Conservation (phyloP, 2,888 invertebrate species). For the Cacoxenus indagator region DNA sequence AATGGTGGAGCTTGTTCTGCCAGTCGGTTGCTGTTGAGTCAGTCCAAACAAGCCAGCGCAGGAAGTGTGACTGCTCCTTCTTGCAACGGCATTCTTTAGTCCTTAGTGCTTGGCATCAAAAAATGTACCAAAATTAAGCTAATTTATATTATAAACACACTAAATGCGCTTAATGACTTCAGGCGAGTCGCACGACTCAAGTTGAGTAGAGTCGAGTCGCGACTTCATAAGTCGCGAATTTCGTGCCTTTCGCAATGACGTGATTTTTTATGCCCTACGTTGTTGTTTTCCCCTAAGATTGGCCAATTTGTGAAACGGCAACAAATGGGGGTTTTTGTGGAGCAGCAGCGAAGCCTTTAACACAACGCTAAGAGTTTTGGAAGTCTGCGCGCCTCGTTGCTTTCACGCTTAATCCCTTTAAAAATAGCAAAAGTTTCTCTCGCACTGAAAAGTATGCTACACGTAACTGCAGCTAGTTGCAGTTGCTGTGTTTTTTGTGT, state of each 20-base stretch:
- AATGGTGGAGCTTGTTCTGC: not conserved
- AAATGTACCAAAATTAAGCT: conserved; percentile 63
- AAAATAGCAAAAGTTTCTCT: conserved; percentile 49
- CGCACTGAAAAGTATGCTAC: not conserved
- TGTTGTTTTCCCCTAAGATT: too few species aligned
- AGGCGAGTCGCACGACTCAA: not conserved
- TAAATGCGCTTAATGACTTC: conserved; percentile 57
- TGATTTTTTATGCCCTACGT: not conserved
- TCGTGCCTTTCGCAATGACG: not conserved
- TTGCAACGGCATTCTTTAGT: not conserved
- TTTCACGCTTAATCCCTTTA: conserved; percentile 42
- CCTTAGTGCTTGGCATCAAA: conserved; percentile 52
- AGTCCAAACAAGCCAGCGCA: not conserved
- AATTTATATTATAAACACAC: conserved; percentile 62
- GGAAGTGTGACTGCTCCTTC: not conserved
- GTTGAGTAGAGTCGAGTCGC: not conserved
- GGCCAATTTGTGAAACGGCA: conserved; percentile 18
- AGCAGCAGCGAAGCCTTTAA: not conserved
- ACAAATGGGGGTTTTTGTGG: not conserved
- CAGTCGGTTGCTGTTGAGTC: not conserved
- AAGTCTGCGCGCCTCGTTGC: not conserved
- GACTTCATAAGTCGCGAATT: conserved; percentile 9
- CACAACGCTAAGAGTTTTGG: not conserved
- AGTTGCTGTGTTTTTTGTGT: not conserved
- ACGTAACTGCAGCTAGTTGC: not conserved